Base-by-base conservation (phyloP, 2,888 invertebrate genomes). In the Patella ulyssiponensis region DNA sequence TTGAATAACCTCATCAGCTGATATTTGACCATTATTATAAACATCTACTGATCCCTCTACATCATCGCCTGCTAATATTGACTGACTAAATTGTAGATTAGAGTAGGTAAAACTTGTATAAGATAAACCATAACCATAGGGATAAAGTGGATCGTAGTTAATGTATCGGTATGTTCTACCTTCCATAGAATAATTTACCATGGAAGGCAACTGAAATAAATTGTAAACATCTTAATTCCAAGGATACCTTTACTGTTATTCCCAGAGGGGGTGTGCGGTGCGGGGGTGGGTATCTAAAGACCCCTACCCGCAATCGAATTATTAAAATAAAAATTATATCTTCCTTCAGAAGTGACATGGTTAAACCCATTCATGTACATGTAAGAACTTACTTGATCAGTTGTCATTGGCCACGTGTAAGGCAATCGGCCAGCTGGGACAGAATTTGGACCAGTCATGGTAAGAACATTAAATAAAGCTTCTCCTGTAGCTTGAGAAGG, bases 351-450 rank as follows among this genome's bases (percentile, higher is more conserved):
- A 4, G 33, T 33, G 33, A 33, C 33, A 3, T 0, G 3, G 3
- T 33, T 33, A 33, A 33, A 33, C 33, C 2, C 33, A 33, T 33
- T 33, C 0, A 0, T 4, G 33, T 2, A 33, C 33, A 33, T 5
- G 4, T 33, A 33, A 33, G 3, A 33, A 33, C 5, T 33, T 5
- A 27, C 27, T 1, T 23, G 9, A 2, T 84, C 78, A 71, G 81
- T 82, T 9, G 69, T 70, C 27, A 27, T 27, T n/a, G 86, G 87
- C 90, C 90, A 90, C 0, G 90, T 90, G 73, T 83, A 86, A 3
- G 90, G 88, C n/a, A 90, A 80, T 53, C 90, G 82, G 14, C 85
- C 90, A 7, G 88, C 88, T 14, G 89, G 89, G 71, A 86, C 88
- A 69, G 85, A 77, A 12, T 79, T 76, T 9, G 78, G 72, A 7